Percentiles rank a stretch among this genome's conserved stretches.
phyloP scores from a whole-genome alignment of 2,113 vertebrate species.

The Cryptotis parvus region DNA sequence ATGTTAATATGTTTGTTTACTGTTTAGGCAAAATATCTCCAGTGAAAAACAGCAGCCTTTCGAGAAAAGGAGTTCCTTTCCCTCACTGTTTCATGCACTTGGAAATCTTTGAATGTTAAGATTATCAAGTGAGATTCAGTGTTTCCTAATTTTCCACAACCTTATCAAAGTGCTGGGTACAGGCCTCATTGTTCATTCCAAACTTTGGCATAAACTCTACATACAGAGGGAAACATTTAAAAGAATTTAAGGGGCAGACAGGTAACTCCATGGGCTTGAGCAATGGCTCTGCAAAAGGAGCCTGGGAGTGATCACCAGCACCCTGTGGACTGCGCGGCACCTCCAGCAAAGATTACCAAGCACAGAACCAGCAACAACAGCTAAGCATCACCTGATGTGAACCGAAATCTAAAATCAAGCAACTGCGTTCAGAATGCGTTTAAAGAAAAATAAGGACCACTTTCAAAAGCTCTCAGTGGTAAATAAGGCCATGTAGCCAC shows the following conservation, averaged over 20 bases:
- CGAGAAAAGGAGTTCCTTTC: neutral
- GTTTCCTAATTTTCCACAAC: neutral
- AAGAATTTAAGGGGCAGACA: neutral
- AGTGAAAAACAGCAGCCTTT: too few species aligned
- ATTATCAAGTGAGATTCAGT: neutral
- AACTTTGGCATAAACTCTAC: neutral
- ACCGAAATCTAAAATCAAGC: too few species aligned
- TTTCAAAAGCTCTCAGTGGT: neutral
- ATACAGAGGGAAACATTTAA: neutral
- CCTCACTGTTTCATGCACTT: neutral
- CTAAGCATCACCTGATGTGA: too few species aligned
- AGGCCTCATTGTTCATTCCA: neutral
- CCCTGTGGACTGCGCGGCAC: too few species aligned
- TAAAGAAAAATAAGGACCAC: slow-evolving; percentile 21
- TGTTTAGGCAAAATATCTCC: neutral
- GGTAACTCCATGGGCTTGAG: neutral
- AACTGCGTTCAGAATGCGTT: slow-evolving; percentile 8
- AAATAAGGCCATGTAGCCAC: neutral
- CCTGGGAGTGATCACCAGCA: too few species aligned
- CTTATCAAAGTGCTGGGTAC: neutral
- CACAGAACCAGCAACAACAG: too few species aligned
- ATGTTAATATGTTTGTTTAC: neutral
- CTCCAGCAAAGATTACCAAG: too few species aligned
- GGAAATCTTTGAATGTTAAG: neutral
- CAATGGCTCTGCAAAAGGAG: too few species aligned